Base-by-base conservation (phyloP, 1,140 invertebrate genomes). In the Hylaeus volcanicus region DNA sequence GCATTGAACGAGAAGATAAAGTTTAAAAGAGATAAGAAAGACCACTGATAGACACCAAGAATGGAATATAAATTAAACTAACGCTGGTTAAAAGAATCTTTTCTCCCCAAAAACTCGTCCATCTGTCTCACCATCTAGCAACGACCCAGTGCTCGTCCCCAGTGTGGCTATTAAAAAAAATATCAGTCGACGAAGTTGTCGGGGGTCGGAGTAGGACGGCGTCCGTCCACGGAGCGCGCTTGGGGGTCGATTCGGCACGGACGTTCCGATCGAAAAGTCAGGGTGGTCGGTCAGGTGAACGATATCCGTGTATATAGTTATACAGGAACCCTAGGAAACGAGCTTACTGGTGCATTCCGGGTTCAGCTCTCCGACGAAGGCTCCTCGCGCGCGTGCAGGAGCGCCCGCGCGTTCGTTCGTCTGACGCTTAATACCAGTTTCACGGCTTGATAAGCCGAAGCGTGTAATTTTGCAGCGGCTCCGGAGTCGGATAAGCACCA, bases 391-490 rank as follows among this genome's bases (percentile, higher is more conserved):
- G 85, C 85, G 84, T 87, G 84, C 86, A 88, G 76, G 75, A 87
- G 86, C 86, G 79, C 86, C 83, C 81, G 82, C 82, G 82, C 85
- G 86, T 82, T 85, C 86, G 87, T 89, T 89, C 79, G 83, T 84
- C 85, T 83, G 89, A 90, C 87, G 90, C 82, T 90, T 90, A 91
- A 89, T 90, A 89, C 88, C 87, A 88, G 88, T 91, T 92, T 92
- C 88, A 92, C 90, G 90, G 90, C 85, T 90, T 90, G 90, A 91
- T 92, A 92, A 91, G 86, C 87, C 89, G 82, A 87, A 91, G 90
- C 91, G 90, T 91, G 91, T 91, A 92, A 92, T 91, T 92, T 91
- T 90, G 86, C 90, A 89, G 82, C 84, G 84, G 89, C 87, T 88
- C 82, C 80, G 66, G 81, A 89, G 84, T 89, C 81, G 89, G 82